Evolutionary conservation across 2,888 invertebrate species (phyloP).

Genomic region (Malthinus seriepunctatus): DNA sequence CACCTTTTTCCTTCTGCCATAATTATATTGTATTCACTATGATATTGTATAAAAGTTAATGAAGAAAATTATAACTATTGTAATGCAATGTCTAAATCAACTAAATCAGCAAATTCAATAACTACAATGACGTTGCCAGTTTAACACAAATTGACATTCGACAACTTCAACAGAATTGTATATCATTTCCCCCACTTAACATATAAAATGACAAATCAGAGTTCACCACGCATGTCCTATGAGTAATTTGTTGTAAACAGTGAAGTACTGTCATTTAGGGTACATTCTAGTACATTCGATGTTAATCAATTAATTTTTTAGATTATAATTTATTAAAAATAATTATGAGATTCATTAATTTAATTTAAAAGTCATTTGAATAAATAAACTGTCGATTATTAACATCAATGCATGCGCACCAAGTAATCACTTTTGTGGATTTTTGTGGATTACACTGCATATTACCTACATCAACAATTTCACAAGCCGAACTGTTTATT

Average conservation of each 20-base stretch:
- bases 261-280: no score
- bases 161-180: constrained; percentile 13
- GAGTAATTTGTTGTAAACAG: background rate
- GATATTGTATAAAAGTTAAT: constrained; percentile 16
- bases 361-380: no score
- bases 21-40: constrained; percentile 36
- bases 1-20: constrained; percentile 65
- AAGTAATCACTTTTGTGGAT: no score
- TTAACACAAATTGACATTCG: constrained; percentile 23
- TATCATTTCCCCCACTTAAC: constrained; percentile 16
- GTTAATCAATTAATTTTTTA: no score
- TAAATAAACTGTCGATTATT: no score
- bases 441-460: no score
- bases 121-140: constrained; percentile 32
- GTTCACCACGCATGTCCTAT: constrained; percentile 6
- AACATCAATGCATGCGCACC: no score
- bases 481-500: no score
- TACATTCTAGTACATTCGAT: no score
- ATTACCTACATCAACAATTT: no score
- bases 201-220: constrained; percentile 18
- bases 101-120: constrained; percentile 23
- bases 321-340: no score
- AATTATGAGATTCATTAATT: no score
- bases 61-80: constrained; percentile 12
- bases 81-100: constrained; percentile 14